Conservation (phyloP, 2,113 vertebrate genomes). For the Brachirus orientalis region DNA sequence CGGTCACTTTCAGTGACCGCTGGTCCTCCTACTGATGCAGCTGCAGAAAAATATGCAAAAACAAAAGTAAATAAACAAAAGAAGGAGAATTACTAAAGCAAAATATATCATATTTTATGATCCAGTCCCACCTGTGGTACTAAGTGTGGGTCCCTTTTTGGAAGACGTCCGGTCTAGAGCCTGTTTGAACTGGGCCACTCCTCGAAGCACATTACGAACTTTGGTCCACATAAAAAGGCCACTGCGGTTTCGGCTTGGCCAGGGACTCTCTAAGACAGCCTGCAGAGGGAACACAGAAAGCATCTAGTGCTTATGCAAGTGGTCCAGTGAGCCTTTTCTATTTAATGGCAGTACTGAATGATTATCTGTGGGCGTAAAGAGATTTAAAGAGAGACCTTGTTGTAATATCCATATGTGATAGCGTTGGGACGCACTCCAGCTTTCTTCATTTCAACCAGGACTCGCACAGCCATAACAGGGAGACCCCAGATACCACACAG, state of each 20-base stretch:
- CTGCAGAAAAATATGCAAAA: conserved; percentile 23
- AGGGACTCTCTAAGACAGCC: conserved; percentile 95
- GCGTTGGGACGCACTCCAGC: conserved; percentile 94
- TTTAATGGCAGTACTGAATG: no score
- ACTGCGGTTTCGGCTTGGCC: conserved; percentile 95
- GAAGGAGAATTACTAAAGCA: not conserved
- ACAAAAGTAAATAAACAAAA: not conserved
- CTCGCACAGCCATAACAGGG: conserved; percentile 94
- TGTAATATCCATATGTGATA: conserved; percentile 99
- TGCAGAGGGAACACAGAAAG: conserved; percentile 48
- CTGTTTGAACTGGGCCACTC: conserved; percentile 91
- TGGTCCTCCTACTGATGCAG: conserved; percentile 36
- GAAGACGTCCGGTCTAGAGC: conserved; percentile 76
- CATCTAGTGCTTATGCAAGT: no score
- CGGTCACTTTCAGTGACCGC: conserved; percentile 86
- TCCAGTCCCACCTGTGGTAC: conserved; percentile 81
- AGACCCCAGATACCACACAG: conserved; percentile 94
- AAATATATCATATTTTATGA: not conserved
- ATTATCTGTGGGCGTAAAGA: no score
- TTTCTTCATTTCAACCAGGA: conserved; percentile 96
- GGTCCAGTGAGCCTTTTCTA: no score
- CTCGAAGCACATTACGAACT: conserved; percentile 89
- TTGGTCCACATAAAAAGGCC: conserved; percentile 97
- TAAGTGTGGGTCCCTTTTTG: conserved; percentile 63
- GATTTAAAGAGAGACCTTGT: conserved; percentile 90